Percentiles rank a stretch among this genome's conserved stretches.
Evolutionary conservation across 2,797 vertebrate genomes (phyloP).

Genomic region (Sparidentex hasta): DNA sequence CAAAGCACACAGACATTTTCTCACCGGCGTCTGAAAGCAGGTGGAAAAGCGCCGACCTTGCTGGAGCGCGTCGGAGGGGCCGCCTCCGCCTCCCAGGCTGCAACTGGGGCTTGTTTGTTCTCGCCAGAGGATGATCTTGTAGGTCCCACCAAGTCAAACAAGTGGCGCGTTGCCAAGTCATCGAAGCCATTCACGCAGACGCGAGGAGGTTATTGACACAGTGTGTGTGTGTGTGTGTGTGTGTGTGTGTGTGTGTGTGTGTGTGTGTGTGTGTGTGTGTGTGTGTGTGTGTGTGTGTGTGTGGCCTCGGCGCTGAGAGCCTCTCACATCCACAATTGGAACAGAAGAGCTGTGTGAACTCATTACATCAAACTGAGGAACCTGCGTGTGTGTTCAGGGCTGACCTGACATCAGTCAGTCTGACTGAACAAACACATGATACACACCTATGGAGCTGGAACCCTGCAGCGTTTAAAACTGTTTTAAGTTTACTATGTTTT

Average conservation of each 20-base stretch:
- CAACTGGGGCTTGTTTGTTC: conserved; percentile 79
- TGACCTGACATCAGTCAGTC: conserved; percentile 41
- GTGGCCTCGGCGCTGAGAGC: conserved; percentile 53
- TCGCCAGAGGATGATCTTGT: conserved; percentile 82
- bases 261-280: conserved; percentile 38
- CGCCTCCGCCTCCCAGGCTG: conserved; percentile 48
- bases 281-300: no score
- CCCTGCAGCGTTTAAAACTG: not conserved
- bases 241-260: no score
- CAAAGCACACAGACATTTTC: conserved; percentile 33
- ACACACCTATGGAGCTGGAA: not conserved
- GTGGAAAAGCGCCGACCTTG: conserved; percentile 53
- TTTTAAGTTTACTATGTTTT: not conserved
- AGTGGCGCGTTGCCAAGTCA: conserved; percentile 81
- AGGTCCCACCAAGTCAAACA: conserved; percentile 85
- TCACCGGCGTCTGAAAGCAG: conserved; percentile 53
- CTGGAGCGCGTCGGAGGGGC: conserved; percentile 47
- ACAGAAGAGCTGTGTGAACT: conserved; percentile 48
- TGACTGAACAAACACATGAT: conserved; percentile 39
- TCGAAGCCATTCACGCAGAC: conserved; percentile 73
- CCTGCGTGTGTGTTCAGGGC: conserved; percentile 37
- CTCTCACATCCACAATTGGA: conserved; percentile 63
- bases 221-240: conserved; percentile 24
- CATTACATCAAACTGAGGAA: conserved; percentile 59
- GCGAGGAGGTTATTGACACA: conserved; percentile 77